These are phyloP conservation scores for Danionella cerebrum DNA, from an alignment of 2,113 vertebrate genomes.

Conservation along the genomic window DNA sequence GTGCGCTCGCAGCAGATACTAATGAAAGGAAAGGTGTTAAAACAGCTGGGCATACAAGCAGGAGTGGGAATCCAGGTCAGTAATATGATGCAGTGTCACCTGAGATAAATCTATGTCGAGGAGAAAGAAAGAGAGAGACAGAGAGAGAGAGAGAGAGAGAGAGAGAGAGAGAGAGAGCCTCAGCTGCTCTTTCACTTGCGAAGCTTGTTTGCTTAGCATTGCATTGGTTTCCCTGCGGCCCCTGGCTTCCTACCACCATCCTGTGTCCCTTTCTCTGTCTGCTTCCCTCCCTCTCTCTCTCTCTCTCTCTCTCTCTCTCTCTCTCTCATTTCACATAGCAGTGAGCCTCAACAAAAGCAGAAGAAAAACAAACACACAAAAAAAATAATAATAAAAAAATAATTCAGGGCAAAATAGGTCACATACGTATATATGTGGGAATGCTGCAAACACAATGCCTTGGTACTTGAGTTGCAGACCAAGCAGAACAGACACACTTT, in stretches of 20 bases:
- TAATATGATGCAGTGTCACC: conserved; percentile 40
- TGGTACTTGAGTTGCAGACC: not conserved
- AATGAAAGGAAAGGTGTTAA: conserved; percentile 14
- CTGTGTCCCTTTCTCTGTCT: not conserved
- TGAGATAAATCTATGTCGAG: conserved; percentile 29
- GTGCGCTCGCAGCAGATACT: not conserved
- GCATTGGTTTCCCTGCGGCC: conserved; percentile 25
- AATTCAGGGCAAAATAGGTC: not conserved
- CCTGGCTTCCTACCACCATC: conserved; percentile 16
- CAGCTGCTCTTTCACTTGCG: conserved; percentile 34
- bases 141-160: not conserved
- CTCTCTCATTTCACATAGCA: not conserved
- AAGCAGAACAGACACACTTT: too few species aligned
- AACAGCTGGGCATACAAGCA: conserved; percentile 11
- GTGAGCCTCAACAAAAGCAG: conserved; percentile 1
- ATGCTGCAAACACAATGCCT: not conserved
- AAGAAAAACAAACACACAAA: not conserved
- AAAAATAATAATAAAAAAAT: too few species aligned
- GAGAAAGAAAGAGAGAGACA: not conserved
- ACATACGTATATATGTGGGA: not conserved
- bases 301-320: not conserved
- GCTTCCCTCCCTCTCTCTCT: not conserved
- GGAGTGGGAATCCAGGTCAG: conserved; percentile 34
- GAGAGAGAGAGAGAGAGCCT: conserved; percentile 3
- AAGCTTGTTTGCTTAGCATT: conserved; percentile 30